These are phyloP conservation scores for Tetranychus truncatus DNA, from an alignment of 2,888 invertebrate species.

Conservation along the genomic window DNA sequence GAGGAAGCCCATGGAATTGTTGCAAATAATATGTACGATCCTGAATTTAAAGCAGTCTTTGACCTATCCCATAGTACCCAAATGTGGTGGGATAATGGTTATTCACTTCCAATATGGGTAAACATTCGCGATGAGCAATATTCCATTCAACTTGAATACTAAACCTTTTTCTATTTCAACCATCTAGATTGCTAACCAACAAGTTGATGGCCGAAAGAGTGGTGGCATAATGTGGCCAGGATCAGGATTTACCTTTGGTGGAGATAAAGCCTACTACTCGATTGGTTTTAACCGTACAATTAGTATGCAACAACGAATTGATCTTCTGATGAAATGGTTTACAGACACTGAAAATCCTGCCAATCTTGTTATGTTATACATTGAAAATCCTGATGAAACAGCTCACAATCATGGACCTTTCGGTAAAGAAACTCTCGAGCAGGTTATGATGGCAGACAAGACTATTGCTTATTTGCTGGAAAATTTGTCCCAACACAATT, in stretches of 20 bases:
- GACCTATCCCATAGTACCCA: constrained; percentile 33
- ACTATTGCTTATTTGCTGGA: constrained; percentile 41
- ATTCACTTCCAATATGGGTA: constrained; percentile 44
- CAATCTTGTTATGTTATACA: constrained; percentile 49
- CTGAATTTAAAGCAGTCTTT: constrained; percentile 29
- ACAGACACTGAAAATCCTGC: constrained; percentile 41
- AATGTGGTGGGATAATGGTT: constrained; percentile 40
- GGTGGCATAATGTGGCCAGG: constrained; percentile 57
- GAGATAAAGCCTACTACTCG: constrained; percentile 28
- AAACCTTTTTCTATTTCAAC: not conserved
- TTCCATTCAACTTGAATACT: not conserved
- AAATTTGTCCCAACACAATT: constrained; percentile 37
- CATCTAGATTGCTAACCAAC: constrained; percentile 41
- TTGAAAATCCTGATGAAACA: constrained; percentile 48
- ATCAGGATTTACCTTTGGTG: constrained; percentile 26
- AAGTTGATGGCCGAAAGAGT: constrained; percentile 37
- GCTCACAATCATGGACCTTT: constrained; percentile 46
- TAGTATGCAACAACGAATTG: constrained; percentile 40
- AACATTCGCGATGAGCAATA: constrained; percentile 29
- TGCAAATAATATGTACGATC: constrained; percentile 44
- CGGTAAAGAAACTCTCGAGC: constrained; percentile 30
- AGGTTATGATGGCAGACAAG: constrained; percentile 33
- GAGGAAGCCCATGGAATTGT: constrained; percentile 50
- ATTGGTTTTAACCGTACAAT: constrained; percentile 33
- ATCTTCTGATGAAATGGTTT: constrained; percentile 44